Conservation (phyloP, 1,140 invertebrate genomes). For the Plectus sambesii region DNA sequence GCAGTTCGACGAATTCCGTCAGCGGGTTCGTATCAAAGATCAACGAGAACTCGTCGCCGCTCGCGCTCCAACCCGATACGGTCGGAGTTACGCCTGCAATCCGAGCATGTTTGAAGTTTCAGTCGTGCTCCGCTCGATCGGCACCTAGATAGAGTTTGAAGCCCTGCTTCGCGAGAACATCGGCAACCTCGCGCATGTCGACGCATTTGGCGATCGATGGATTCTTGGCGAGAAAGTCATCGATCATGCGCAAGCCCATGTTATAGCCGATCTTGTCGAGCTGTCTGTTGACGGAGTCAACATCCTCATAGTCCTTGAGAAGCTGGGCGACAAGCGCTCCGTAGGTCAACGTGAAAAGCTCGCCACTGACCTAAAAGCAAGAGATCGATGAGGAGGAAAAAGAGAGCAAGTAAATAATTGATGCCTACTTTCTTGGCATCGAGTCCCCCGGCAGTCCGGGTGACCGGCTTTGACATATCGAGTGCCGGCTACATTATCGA, state of each 20-base stretch:
- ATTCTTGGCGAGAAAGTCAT: conserved; percentile 85
- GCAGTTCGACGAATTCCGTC: conserved; percentile 96
- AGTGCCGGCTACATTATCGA: no score
- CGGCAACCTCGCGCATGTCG: conserved; percentile 90
- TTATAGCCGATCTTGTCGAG: conserved; percentile 64
- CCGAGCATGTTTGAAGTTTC: conserved; percentile 45
- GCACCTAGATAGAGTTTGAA: conserved; percentile 38
- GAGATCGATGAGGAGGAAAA: background rate
- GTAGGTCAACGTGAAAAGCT: conserved; percentile 92
- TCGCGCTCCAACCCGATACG: conserved; percentile 46
- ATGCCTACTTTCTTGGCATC: no score
- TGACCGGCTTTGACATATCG: no score
- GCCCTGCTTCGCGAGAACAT: conserved; percentile 69
- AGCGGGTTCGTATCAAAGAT: conserved; percentile 86
- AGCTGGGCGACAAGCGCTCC: conserved; percentile 91
- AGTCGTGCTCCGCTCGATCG: background rate
- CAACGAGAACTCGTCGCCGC: conserved; percentile 70
- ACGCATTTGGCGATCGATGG: conserved; percentile 73
- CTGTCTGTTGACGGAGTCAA: conserved; percentile 65
- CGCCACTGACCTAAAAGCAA: no score
- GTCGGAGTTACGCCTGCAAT: conserved; percentile 79
- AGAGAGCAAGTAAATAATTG: no score
- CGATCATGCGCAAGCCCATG: conserved; percentile 89
- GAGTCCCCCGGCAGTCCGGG: no score
- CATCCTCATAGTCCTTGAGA: conserved; percentile 89